Percentiles rank a stretch among this genome's conserved stretches.
Conservation (phyloP, 2,888 invertebrate genomes). For the Onthophagus sagittarius region DNA sequence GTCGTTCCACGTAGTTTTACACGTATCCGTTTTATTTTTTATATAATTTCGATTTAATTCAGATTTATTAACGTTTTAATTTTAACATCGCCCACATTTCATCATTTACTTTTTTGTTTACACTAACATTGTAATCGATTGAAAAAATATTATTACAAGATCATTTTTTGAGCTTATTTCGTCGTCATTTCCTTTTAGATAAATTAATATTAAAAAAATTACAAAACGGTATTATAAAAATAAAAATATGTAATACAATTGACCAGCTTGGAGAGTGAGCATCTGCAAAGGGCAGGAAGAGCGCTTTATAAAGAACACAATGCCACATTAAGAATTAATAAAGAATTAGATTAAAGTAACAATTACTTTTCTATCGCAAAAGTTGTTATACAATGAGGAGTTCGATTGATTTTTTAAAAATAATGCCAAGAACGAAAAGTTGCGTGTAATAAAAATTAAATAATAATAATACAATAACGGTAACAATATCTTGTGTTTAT, state of each 20-base stretch:
- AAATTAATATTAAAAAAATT: not conserved
- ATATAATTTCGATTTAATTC: not conserved
- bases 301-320: not conserved
- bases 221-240: not conserved
- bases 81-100: not conserved
- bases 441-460: not conserved
- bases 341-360: too few relatives aligned
- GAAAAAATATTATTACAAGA: too few relatives aligned
- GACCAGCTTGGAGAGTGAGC: not conserved
- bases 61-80: too few relatives aligned
- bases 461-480: not conserved
- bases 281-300: not conserved
- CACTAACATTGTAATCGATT: not conserved
- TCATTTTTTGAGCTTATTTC: too few relatives aligned
- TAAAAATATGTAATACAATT: not conserved
- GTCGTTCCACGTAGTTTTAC: constrained; percentile 20
- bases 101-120: not conserved
- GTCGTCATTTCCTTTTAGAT: not conserved
- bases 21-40: constrained; percentile 19
- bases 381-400: too few relatives aligned
- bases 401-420: too few relatives aligned
- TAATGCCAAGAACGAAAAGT: not conserved
- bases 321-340: too few relatives aligned
- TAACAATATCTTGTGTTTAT: constrained; percentile 20
- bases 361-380: too few relatives aligned